Evolutionary conservation across 2,113 vertebrate genomes (phyloP).

Genomic region (Diadophis punctatus): DNA sequence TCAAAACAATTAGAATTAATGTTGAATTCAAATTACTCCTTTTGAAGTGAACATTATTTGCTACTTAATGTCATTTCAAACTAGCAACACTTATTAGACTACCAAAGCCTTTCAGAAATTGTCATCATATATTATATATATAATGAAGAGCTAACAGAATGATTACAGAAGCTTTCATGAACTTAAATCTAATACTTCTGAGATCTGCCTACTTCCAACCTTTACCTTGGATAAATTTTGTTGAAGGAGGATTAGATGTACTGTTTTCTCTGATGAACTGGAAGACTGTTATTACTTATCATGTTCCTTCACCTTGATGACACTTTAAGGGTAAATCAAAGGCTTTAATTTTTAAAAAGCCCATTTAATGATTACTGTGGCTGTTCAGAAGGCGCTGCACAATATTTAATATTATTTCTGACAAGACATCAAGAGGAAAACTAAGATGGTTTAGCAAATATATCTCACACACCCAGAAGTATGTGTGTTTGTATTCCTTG

Average conservation of each 20-base stretch:
- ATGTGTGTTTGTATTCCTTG: neutral
- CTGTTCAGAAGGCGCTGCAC: neutral
- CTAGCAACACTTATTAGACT: neutral
- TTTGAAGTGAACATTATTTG: neutral
- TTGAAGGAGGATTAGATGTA: neutral
- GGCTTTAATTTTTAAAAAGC: neutral
- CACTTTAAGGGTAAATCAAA: neutral
- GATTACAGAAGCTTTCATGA: neutral
- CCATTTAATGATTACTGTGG: neutral
- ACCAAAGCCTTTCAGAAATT: neutral
- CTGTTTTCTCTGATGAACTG: neutral
- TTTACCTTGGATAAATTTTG: neutral
- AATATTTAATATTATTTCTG: neutral
- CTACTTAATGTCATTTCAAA: neutral
- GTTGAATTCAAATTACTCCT: constrained; percentile 2
- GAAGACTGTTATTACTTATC: neutral
- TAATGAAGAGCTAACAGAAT: neutral
- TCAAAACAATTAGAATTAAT: constrained; percentile 3
- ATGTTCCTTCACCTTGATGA: neutral
- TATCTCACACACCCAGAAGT: neutral
- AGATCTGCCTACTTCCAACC: neutral
- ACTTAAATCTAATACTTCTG: neutral
- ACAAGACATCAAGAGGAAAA: neutral
- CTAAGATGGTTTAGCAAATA: neutral
- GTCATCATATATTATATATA: neutral